Base-by-base conservation (phyloP, 1,140 invertebrate genomes). In the Drosophila pseudoobscura region DNA sequence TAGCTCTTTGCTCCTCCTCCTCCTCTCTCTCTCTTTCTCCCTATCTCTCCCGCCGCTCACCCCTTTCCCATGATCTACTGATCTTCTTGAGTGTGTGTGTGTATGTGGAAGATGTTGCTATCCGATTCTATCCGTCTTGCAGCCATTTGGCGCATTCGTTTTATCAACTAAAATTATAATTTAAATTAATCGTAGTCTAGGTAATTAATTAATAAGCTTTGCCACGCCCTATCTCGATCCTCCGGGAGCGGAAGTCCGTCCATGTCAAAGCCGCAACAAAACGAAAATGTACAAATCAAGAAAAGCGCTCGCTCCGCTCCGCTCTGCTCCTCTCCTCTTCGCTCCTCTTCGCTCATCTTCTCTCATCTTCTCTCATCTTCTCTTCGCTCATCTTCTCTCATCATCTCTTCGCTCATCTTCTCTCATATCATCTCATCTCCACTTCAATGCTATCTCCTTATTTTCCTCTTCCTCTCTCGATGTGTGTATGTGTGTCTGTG, bases 161-260 rank as follows among this genome's bases (percentile, higher is more conserved):
- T 74, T 66, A 70, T 71, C 51, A 51, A 55, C 82, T 85, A 78
- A 87, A 74, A 75, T 60, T 85, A 85, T 78, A 85, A 82, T 44
- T 87, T 85, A 87, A 78, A 82, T 73, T 72, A 73, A 74, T 57
- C 47, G 61, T 84, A 80, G 68, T 50, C 56, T 53, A 74, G 72
- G 64, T 74, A 69, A 45, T 85, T 74, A 77, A 74, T 39, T 77
- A 55, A 70, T 80, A 87, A 62, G 66, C 60, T 62, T 68, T 51
- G 58, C 51, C 55, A 65, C 52, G 52, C 35, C 35, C 35, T 39
- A 39, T 39, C 59, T 57, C 51, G 56, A 84, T 85, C 76, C 73
- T 59, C 52, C 26, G 47, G 63, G 55, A 64, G 64, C 80, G 62
- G 55, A 84, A 75, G 72, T 59, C 57, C 82, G 72, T 59, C 57